A percentile compares a stretch with the other conserved stretches of the same genome.
Evolutionary conservation across 2,888 invertebrate species (phyloP).

Genomic region (Cheilosia pagana): DNA sequence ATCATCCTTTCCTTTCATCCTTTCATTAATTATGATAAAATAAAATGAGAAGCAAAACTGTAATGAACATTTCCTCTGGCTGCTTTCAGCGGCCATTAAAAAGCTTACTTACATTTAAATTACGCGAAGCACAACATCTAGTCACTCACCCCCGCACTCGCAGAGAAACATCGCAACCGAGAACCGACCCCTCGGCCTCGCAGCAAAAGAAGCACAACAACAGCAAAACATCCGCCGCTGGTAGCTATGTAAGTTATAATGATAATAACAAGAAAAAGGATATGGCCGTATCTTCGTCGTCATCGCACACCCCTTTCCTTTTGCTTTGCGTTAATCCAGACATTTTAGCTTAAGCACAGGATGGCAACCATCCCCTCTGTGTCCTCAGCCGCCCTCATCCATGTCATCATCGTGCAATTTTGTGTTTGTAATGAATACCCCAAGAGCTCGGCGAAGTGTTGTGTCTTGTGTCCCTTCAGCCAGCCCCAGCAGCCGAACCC

Average conservation of each 20-base stretch:
- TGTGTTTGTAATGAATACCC: conserved; percentile 62
- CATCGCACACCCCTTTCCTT: conserved; percentile 64
- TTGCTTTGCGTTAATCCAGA: conserved; percentile 58
- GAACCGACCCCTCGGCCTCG: conserved; percentile 26
- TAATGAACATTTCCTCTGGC: conserved; percentile 70
- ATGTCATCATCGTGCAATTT: conserved; percentile 46
- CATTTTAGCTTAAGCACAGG: conserved; percentile 57
- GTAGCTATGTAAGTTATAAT: conserved; percentile 58
- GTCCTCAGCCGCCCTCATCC: conserved; percentile 9
- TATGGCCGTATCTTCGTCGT: conserved; percentile 56
- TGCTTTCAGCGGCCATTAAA: conserved; percentile 73
- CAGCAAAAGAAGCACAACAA: conserved; percentile 22
- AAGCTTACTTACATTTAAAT: conserved; percentile 75
- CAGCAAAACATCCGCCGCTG: conserved; percentile 46
- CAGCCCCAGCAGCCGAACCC: neutral
- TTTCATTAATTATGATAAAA: conserved; percentile 74
- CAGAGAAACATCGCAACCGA: neutral
- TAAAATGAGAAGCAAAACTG: conserved; percentile 67
- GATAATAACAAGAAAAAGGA: conserved; percentile 71
- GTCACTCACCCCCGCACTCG: conserved; percentile 17
- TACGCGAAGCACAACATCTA: conserved; percentile 68
- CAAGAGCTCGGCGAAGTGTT: conserved; percentile 35
- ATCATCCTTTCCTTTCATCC: conserved; percentile 71
- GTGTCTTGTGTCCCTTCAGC: conserved; percentile 13
- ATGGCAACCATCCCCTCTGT: conserved; percentile 14